A percentile compares a stretch with the other conserved stretches of the same genome.
Evolutionary conservation across 2,113 vertebrate genomes (phyloP).

Genomic region (Fukomys damarensis): DNA sequence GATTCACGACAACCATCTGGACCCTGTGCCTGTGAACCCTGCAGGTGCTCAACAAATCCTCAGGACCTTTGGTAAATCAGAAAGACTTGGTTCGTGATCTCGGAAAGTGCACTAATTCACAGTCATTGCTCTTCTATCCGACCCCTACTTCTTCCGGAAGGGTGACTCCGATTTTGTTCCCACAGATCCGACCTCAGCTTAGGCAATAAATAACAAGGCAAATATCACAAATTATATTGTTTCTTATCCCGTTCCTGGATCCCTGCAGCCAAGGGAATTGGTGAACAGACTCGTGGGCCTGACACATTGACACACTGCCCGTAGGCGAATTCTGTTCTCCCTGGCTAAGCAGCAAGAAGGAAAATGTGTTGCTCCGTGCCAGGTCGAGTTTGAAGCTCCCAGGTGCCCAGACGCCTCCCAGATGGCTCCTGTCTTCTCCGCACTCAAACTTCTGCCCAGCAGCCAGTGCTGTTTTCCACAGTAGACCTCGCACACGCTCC

Average conservation of each 20-base stretch:
- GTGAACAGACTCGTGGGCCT: background rate
- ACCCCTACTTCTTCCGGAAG: background rate
- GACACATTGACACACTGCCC: background rate
- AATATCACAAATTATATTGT: background rate
- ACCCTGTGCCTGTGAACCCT: too few relatives aligned
- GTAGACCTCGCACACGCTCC: background rate
- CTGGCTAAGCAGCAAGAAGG: conserved; percentile 72
- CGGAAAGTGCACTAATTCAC: fast-evolving
- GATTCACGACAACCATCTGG: fast-evolving
- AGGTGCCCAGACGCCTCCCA: background rate
- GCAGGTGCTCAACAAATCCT: background rate
- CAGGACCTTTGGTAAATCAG: background rate
- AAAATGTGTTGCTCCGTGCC: conserved; percentile 56
- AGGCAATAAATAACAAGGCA: background rate
- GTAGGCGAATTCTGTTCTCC: background rate
- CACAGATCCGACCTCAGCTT: background rate
- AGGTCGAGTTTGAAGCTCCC: conserved; percentile 74
- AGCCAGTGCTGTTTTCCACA: background rate
- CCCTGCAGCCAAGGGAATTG: background rate
- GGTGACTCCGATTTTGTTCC: background rate
- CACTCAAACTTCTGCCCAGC: too few relatives aligned
- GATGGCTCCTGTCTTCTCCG: background rate
- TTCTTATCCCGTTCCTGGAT: too few relatives aligned
- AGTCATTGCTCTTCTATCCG: background rate
- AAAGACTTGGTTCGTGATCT: background rate